A percentile compares a stretch with the other conserved stretches of the same genome.
These are phyloP conservation scores for Blastobasis adustella DNA, from an alignment of 2,888 invertebrate species.

Conservation along the genomic window DNA sequence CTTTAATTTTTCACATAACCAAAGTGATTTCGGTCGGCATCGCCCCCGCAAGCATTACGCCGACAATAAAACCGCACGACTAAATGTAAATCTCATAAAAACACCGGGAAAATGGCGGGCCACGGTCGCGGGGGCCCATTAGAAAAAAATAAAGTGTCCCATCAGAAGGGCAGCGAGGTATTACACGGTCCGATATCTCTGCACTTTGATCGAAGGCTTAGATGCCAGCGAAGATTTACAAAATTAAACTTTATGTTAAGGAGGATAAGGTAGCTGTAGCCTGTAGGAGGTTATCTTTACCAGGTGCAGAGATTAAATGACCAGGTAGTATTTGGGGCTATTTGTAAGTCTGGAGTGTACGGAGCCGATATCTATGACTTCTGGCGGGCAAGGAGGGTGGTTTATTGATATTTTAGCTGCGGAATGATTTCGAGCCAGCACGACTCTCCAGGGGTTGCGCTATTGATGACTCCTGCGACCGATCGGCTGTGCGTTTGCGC, in stretches of 20 bases:
- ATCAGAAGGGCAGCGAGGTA: conserved; percentile 46
- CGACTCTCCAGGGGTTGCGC: conserved; percentile 48
- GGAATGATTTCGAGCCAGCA: conserved; percentile 67
- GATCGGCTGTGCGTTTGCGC: conserved; percentile 22
- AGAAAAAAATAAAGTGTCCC: conserved; percentile 65
- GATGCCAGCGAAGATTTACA: too few relatives aligned
- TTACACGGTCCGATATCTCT: too few relatives aligned
- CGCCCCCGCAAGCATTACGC: conserved; percentile 33
- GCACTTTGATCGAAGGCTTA: too few relatives aligned
- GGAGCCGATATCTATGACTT: conserved; percentile 47
- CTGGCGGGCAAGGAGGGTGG: conserved; percentile 38
- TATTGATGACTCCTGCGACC: conserved; percentile 18
- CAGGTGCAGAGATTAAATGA: too few relatives aligned
- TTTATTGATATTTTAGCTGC: conserved; percentile 72
- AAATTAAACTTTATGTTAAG: too few relatives aligned
- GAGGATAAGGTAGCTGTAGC: too few relatives aligned
- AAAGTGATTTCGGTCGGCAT: conserved; percentile 29
- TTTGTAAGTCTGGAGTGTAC: conserved; percentile 42
- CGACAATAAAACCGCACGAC: conserved; percentile 57
- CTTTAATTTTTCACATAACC: conserved; percentile 38
- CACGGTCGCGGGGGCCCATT: conserved; percentile 44
- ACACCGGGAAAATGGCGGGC: conserved; percentile 27
- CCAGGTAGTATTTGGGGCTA: conserved; percentile 36
- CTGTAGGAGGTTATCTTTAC: too few relatives aligned
- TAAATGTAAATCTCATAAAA: conserved; percentile 58